These are phyloP conservation scores for Drosophila mercatorum DNA, from an alignment of 2,888 invertebrate genomes.

Conservation along the genomic window DNA sequence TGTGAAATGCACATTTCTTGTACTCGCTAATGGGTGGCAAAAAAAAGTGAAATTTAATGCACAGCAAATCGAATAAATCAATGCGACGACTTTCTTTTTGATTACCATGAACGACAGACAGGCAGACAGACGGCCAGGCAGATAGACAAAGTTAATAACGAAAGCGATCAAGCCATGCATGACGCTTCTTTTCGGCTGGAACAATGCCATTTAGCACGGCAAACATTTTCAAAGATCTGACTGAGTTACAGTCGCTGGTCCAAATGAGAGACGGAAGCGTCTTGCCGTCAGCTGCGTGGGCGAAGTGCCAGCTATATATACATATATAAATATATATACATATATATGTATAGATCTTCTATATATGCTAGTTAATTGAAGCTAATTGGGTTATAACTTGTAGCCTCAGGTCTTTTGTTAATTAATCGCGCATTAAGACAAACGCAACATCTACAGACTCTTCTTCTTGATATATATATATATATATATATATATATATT, in stretches of 20 bases:
- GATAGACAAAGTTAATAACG: conserved; percentile 42
- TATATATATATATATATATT: conserved; percentile 1
- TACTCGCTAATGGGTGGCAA: conserved; percentile 17
- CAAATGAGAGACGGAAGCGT: conserved; percentile 47
- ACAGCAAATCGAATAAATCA: conserved; percentile 49
- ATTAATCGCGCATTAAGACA: conserved; percentile 44
- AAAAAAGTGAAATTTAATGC: conserved; percentile 50
- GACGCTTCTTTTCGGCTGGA: conserved; percentile 39
- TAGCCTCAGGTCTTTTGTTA: conserved; percentile 48
- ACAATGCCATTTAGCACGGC: conserved; percentile 25
- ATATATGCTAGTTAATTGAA: conserved; percentile 60
- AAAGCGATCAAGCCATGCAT: conserved; percentile 52
- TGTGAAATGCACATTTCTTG: conserved; percentile 32
- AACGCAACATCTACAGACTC: not conserved
- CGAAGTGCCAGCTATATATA: not conserved
- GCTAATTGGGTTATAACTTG: conserved; percentile 72
- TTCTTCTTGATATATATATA: not conserved
- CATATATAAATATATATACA: not conserved
- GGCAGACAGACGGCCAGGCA: not conserved
- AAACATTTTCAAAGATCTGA: conserved; percentile 43
- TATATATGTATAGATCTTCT: not conserved
- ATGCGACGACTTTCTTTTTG: conserved; percentile 66
- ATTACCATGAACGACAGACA: conserved; percentile 27
- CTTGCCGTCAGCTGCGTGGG: conserved; percentile 13
- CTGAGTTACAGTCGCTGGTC: conserved; percentile 18